phyloP scores from a whole-genome alignment of 1,140 invertebrate species.

The Lycorma delicatula region DNA sequence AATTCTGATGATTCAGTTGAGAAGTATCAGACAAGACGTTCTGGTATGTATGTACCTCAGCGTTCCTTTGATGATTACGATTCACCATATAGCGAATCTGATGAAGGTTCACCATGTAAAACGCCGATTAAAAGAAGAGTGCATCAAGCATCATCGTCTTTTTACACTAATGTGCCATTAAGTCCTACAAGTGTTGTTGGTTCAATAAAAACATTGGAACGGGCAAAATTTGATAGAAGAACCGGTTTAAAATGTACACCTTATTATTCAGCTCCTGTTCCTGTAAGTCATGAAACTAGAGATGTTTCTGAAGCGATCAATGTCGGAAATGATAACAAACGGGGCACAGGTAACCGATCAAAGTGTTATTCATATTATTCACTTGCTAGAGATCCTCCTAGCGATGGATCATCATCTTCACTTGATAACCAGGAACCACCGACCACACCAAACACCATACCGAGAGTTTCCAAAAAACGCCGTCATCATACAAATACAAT shows the following conservation, averaged over 20 bases:
- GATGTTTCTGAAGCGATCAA: slow-evolving; percentile 14
- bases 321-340: neutral
- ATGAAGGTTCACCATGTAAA: slow-evolving; percentile 18
- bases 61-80: slow-evolving; percentile 32
- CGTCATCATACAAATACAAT: slow-evolving; percentile 20
- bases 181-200: slow-evolving; percentile 11
- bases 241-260: slow-evolving; percentile 15
- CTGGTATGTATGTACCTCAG: slow-evolving; percentile 8
- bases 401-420: slow-evolving; percentile 32
- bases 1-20: slow-evolving; percentile 26
- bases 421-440: slow-evolving; percentile 27
- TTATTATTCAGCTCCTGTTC: slow-evolving; percentile 20
- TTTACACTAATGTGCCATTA: neutral
- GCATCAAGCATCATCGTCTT: slow-evolving; percentile 5
- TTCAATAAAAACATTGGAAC: slow-evolving; percentile 1
- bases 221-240: slow-evolving; percentile 9
- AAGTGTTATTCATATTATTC: slow-evolving; percentile 35
- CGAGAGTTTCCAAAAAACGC: slow-evolving; percentile 30
- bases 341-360: slow-evolving; percentile 14
- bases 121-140: neutral
- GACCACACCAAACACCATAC: slow-evolving; percentile 30
- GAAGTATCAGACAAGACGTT: slow-evolving; percentile 12
- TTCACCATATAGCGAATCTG: slow-evolving; percentile 31
- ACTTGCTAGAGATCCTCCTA: slow-evolving; percentile 31
- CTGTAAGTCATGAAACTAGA: slow-evolving; percentile 13